Percentiles rank a stretch among this genome's conserved stretches.
phyloP scores from a whole-genome alignment of 2,888 invertebrate species.

The Lissocephala sabroskyi region DNA sequence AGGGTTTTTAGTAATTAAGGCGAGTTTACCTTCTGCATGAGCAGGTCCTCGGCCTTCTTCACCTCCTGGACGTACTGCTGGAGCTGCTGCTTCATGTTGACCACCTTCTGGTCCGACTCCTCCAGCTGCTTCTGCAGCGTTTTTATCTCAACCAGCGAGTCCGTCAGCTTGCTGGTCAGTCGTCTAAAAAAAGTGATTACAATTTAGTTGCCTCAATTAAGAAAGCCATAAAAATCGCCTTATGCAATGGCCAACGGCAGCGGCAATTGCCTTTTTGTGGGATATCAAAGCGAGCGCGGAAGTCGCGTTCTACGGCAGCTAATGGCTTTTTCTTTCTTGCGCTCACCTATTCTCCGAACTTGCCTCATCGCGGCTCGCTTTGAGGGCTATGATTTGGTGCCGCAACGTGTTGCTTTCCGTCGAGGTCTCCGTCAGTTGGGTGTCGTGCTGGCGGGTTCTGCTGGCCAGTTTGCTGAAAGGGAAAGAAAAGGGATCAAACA shows the following conservation, averaged over 20 bases:
- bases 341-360: conserved; percentile 70
- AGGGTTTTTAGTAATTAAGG: no score
- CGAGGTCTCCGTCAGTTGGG: conserved; percentile 66
- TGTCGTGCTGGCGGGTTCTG: conserved; percentile 62
- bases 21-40: conserved; percentile 77
- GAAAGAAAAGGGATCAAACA: conserved; percentile 11
- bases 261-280: background rate
- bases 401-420: conserved; percentile 69
- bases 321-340: conserved; percentile 11
- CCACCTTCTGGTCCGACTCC: conserved; percentile 80
- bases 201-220: conserved; percentile 23
- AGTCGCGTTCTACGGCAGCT: background rate
- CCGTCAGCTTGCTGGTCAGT: conserved; percentile 81
- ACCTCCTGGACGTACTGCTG: conserved; percentile 89
- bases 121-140: conserved; percentile 80
- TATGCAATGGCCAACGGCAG: conserved; percentile 8
- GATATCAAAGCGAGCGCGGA: background rate
- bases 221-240: conserved; percentile 1
- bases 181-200: background rate
- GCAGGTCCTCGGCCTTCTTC: conserved; percentile 83
- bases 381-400: conserved; percentile 67
- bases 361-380: conserved; percentile 68
- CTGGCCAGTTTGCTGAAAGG: conserved; percentile 52
- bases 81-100: conserved; percentile 81
- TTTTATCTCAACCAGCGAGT: conserved; percentile 77